Base-by-base conservation (phyloP, 2,888 invertebrate genomes). In the Cyclophora punctaria region DNA sequence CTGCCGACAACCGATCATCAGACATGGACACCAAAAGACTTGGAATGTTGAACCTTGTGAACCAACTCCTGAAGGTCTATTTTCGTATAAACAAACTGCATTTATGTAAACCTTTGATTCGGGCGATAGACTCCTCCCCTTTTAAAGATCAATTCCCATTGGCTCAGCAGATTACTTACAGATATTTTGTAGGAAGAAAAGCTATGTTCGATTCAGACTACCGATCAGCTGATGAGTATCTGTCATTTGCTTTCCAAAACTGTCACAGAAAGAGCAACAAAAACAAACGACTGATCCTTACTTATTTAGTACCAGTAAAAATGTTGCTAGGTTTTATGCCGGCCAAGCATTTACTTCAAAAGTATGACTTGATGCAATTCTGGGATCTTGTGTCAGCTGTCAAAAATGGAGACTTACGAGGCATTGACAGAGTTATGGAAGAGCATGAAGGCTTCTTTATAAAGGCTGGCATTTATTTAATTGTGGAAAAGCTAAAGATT, bases 131-230 rank as follows among this genome's bases (percentile, higher is more conserved):
- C 68, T 96, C 97, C 7, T 95, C 96, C 7, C 93, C 94, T 0
- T 93, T 96, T 58, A 97, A 96, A 78, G 96, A 98, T 50, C 92
- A 92, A 54, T 99, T 98, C 78, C 93, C 96, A 1, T 81, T 98
- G 53, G 94, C 97, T 5, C 98, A 99, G 74, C 95, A 96, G 73
- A 96, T 99, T 49, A 99, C 99, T 0, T 99, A 98, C 81, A 95
- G 95, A 72, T 98, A 98, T 80, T 99, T 97, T 83, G 96, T 98
- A 20, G 99, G 99, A 0, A 91, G 98, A 37, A 98, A 99, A 78
- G 96, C 98, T 3, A 98, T 99, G 97, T 99, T 99, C 77, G 99
- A 99, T 80, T 97, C 97, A 50, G 97, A 99, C 75, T 98, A 98
- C 73, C 94, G 94, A 77, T 91, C 93, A 80, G 99, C 99, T 34